phyloP scores from a whole-genome alignment of 2,888 invertebrate genomes.

The Tachina fera region DNA sequence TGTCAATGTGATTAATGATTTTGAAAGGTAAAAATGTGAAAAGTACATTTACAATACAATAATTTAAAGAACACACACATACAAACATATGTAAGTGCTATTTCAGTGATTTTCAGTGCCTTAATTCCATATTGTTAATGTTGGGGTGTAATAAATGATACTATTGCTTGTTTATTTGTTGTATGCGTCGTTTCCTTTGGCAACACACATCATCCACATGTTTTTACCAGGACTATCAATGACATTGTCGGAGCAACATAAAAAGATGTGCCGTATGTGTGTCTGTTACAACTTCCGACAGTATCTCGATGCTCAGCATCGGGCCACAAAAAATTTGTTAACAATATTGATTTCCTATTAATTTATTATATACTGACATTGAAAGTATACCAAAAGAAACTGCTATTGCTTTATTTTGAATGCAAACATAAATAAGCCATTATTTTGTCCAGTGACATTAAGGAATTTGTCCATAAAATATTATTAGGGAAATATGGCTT shows the following conservation, averaged over 20 bases:
- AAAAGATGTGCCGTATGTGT: background rate
- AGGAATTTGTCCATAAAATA: background rate
- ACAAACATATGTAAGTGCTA: background rate
- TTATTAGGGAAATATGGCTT: background rate
- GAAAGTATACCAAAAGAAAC: background rate
- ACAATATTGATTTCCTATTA: slow-evolving; percentile 53
- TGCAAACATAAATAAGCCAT: slow-evolving; percentile 20
- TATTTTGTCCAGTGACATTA: background rate
- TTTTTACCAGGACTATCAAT: slow-evolving; percentile 45
- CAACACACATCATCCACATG: slow-evolving; percentile 51
- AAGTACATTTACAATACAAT: background rate
- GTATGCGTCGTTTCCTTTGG: slow-evolving; percentile 10
- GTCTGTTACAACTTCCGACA: slow-evolving; percentile 47
- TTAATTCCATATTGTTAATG: slow-evolving; percentile 59
- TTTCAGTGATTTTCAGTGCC: slow-evolving; percentile 49
- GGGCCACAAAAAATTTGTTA: slow-evolving; percentile 33
- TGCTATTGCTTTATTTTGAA: slow-evolving; percentile 9
- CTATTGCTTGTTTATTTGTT: slow-evolving; percentile 15
- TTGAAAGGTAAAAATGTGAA: slow-evolving; percentile 26
- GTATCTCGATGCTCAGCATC: background rate
- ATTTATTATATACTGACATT: slow-evolving; percentile 19
- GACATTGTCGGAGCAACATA: slow-evolving; percentile 22
- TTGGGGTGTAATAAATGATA: slow-evolving; percentile 61
- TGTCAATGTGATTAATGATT: slow-evolving; percentile 67
- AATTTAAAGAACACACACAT: background rate